Conservation (phyloP, 2,888 invertebrate species). For the Deilephila porcellus region DNA sequence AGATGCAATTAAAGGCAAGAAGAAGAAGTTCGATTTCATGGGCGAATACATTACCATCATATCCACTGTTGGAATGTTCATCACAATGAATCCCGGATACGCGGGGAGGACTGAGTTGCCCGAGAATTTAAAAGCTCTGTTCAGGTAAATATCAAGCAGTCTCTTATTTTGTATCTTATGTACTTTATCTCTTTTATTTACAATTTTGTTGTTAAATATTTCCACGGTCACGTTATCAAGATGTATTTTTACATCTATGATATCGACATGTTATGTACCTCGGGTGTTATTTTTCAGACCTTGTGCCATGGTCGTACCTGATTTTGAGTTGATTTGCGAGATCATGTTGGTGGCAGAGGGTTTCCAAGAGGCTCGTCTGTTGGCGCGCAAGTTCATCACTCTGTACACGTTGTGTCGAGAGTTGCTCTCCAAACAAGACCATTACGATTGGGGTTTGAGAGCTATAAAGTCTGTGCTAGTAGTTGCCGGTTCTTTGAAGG, state of each 20-base stretch:
- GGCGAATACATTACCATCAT: constrained; percentile 91
- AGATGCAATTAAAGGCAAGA: constrained; percentile 94
- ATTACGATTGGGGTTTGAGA: constrained; percentile 98
- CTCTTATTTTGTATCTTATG: not conserved
- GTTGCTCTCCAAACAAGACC: constrained; percentile 96
- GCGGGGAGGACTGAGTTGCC: constrained; percentile 96
- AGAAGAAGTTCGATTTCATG: constrained; percentile 92
- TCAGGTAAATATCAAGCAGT: constrained; percentile 65
- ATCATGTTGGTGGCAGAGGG: constrained; percentile 99
- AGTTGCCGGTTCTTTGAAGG: constrained; percentile 96
- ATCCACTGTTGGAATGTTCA: constrained; percentile 94
- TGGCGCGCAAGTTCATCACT: constrained; percentile 97
- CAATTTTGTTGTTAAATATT: not conserved
- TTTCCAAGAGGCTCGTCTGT: constrained; percentile 94
- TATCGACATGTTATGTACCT: not conserved
- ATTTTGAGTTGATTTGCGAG: constrained; percentile 97
- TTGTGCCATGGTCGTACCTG: constrained; percentile 99
- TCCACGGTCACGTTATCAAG: not conserved
- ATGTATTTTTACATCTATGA: too few species aligned
- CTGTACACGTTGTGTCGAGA: constrained; percentile 95
- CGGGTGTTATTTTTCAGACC: constrained; percentile 84
- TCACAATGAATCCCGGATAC: constrained; percentile 98
- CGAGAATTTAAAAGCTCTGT: constrained; percentile 90
- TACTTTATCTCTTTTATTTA: too few species aligned
- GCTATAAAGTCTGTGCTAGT: constrained; percentile 98